phyloP scores from a whole-genome alignment of 2,113 vertebrate genomes.

The Rhabdomys dilectus region DNA sequence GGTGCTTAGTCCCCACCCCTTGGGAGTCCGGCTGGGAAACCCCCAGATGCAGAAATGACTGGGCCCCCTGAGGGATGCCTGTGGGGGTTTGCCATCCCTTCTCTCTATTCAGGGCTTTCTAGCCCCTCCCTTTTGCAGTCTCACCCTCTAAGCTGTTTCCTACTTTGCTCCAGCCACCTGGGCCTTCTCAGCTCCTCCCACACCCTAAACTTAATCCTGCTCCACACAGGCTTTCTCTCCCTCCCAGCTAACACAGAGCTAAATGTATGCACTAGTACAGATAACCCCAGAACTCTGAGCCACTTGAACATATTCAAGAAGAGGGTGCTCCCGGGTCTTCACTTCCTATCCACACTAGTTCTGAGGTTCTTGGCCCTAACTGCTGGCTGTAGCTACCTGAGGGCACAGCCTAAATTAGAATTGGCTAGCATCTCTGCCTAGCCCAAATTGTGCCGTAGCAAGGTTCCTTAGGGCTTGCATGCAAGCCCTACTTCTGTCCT shows the following conservation, averaged over 20 bases:
- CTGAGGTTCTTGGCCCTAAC: background rate
- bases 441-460: conserved; percentile 80
- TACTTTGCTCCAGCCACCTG: background rate
- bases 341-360: background rate
- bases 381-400: background rate
- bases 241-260: background rate
- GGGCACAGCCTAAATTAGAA: conserved; percentile 10
- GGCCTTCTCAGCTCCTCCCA: background rate
- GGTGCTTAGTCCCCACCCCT: conserved; percentile 57
- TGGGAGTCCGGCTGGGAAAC: conserved; percentile 61
- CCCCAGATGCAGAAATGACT: conserved; percentile 50
- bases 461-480: conserved; percentile 69
- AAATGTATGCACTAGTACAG: background rate
- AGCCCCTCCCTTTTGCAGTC: background rate
- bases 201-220: background rate
- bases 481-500: conserved; percentile 81
- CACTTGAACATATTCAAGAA: background rate
- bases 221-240: background rate
- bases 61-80: background rate
- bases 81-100: background rate
- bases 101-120: background rate
- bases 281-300: background rate
- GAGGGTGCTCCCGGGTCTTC: background rate
- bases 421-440: conserved; percentile 65
- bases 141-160: background rate